Percentiles rank a stretch among this genome's conserved stretches.
These are phyloP conservation scores for Synanthedon vespiformis DNA, from an alignment of 2,888 invertebrate genomes.

Conservation along the genomic window DNA sequence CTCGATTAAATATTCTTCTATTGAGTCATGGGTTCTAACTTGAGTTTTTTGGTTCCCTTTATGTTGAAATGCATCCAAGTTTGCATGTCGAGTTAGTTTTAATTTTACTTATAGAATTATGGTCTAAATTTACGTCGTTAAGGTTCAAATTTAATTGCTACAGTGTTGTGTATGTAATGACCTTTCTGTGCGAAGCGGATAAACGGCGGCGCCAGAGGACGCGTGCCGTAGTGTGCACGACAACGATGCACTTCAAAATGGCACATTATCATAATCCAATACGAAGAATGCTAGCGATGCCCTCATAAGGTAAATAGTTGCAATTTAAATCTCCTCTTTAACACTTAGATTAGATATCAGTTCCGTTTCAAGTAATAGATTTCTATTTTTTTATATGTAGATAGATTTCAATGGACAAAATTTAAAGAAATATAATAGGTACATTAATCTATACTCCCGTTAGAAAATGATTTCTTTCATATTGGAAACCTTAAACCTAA, in stretches of 20 bases:
- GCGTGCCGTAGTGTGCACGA: slow-evolving; percentile 36
- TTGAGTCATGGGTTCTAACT: slow-evolving; percentile 20
- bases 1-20: slow-evolving; percentile 23
- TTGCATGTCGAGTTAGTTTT: slow-evolving; percentile 14
- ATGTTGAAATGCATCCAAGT: slow-evolving; percentile 18
- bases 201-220: slow-evolving; percentile 49
- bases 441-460: too few species aligned
- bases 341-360: slow-evolving; percentile 28
- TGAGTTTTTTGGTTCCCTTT: slow-evolving; percentile 25
- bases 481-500: too few species aligned
- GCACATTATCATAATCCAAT: slow-evolving; percentile 64
- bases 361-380: too few species aligned
- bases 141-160: slow-evolving; percentile 5
- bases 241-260: slow-evolving; percentile 51
- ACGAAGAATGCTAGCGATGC: slow-evolving; percentile 54
- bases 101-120: slow-evolving; percentile 1
- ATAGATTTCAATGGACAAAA: too few species aligned
- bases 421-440: too few species aligned
- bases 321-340: slow-evolving; percentile 1
- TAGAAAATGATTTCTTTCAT: too few species aligned
- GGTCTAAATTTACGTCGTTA: not conserved
- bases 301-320: slow-evolving; percentile 35
- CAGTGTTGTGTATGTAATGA: slow-evolving; percentile 5
- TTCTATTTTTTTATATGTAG: slow-evolving; percentile 4
- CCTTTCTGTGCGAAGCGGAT: slow-evolving; percentile 9